A percentile compares a stretch with the other conserved stretches of the same genome.
These are phyloP conservation scores for Aspiorhynchus laticeps DNA, from an alignment of 2,113 vertebrate species.

Conservation along the genomic window DNA sequence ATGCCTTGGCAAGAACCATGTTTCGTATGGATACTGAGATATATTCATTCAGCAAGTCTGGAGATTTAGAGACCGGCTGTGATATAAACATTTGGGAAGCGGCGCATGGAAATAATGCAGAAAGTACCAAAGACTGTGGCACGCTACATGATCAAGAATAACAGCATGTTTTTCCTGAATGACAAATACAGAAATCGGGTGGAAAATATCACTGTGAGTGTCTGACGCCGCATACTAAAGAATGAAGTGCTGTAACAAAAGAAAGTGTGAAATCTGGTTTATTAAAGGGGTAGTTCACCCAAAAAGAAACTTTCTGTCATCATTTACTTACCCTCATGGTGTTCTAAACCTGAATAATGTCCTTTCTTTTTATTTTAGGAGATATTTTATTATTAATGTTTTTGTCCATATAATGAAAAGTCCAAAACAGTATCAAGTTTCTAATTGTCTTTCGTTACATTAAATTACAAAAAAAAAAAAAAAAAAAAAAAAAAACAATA, in stretches of 20 bases:
- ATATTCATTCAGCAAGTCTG: constrained; percentile 73
- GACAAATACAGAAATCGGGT: background rate
- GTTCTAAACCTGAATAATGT: no score
- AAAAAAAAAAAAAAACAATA: no score
- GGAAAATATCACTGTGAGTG: background rate
- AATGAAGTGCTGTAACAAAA: background rate
- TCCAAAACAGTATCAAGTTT: no score
- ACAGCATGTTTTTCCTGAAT: background rate
- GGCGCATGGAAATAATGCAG: constrained; percentile 65
- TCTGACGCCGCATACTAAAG: background rate
- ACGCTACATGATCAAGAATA: background rate
- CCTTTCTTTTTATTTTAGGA: no score
- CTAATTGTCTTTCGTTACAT: no score
- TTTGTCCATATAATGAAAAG: no score
- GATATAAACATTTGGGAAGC: constrained; percentile 79
- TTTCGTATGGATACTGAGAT: constrained; percentile 53
- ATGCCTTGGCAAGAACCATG: constrained; percentile 31
- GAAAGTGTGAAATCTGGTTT: background rate
- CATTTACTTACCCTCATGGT: no score
- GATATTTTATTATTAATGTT: no score
- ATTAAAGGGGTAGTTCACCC: no score
- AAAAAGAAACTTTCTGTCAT: no score
- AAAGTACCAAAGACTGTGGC: background rate
- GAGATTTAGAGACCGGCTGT: constrained; percentile 78
- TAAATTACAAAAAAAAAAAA: no score